Evolutionary conservation across 2,797 vertebrate species (phyloP).

Genomic region (Dermochelys coriacea): DNA sequence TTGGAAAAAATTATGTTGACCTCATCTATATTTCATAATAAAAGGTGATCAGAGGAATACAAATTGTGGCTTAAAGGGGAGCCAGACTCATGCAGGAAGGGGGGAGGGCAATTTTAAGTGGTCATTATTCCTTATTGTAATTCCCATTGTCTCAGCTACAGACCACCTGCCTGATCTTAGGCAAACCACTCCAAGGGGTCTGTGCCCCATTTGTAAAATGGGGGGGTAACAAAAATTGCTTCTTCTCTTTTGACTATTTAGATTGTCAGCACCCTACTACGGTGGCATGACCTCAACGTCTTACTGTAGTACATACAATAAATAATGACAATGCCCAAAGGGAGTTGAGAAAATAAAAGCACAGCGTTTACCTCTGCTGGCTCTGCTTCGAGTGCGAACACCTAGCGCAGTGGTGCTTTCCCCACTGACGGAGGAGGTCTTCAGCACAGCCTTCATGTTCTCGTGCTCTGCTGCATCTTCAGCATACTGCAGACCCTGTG

Average conservation of each 20-base stretch:
- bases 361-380: conserved; percentile 82
- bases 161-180: neutral
- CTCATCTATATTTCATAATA: neutral
- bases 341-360: fast-evolving
- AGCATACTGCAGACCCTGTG: conserved; percentile 86
- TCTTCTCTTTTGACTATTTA: neutral
- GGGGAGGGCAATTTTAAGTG: neutral
- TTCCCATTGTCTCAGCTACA: neutral
- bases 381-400: conserved; percentile 87
- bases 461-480: conserved; percentile 93
- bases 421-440: conserved; percentile 77
- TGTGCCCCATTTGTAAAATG: fast-evolving
- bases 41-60: neutral
- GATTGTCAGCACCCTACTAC: fast-evolving
- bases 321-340: neutral
- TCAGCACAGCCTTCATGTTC: conserved; percentile 97
- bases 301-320: fast-evolving
- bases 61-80: fast-evolving
- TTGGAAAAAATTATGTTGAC: neutral
- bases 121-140: fast-evolving
- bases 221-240: neutral
- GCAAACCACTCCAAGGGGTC: neutral
- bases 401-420: conserved; percentile 85
- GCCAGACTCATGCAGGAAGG: fast-evolving
- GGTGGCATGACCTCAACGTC: fast-evolving